Base-by-base conservation (phyloP, 1,140 invertebrate genomes). In the Tetranychus urticae region DNA sequence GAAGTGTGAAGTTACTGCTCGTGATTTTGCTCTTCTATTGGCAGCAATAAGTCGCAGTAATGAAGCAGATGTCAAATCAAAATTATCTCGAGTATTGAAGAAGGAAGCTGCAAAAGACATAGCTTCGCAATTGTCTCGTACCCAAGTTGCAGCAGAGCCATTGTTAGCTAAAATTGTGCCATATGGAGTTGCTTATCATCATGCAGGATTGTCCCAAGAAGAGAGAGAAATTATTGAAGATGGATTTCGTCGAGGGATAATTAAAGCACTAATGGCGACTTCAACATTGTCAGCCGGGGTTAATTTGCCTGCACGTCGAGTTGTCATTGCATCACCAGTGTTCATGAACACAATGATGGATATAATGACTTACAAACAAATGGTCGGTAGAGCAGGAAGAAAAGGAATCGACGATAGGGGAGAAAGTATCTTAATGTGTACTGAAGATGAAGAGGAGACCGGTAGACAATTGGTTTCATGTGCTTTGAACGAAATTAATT, bases 201-300 rank as follows among this genome's bases (percentile, higher is more conserved):
- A 97, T 80, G 92, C 93, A 65, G 93, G 81, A n/a, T 75, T 97
- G 42, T 97, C 91, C 8, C 83, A 89, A 74, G 93, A 98, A 72
- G 92, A 97, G 74, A 77, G 92, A 59, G 92, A 97, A 69, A 89
- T 97, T 42, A 80, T 98, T 54, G 93, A 98, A 78, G 82, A 81
- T 60, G 81, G 79, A 33, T 84, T 80, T 70, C 82, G 88, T 66
- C 76, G 79, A 54, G 67, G 67, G 31, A 50, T 59, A 3, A 69
- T 98, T 6, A 81, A 84, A 72, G 83, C 97, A 14, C 76, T 98
- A 46, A 80, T 93, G 33, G 88, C 92, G 12, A 98, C 94, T 12
- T 90, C 90, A 13, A 98, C 94, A 0, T 75, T 98, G 36, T 94
- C 88, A 64, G 91, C 90, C 56, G 89, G 93, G 31, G 93, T 97